phyloP scores from a whole-genome alignment of 2,113 vertebrate species.

The Apteryx mantelli region DNA sequence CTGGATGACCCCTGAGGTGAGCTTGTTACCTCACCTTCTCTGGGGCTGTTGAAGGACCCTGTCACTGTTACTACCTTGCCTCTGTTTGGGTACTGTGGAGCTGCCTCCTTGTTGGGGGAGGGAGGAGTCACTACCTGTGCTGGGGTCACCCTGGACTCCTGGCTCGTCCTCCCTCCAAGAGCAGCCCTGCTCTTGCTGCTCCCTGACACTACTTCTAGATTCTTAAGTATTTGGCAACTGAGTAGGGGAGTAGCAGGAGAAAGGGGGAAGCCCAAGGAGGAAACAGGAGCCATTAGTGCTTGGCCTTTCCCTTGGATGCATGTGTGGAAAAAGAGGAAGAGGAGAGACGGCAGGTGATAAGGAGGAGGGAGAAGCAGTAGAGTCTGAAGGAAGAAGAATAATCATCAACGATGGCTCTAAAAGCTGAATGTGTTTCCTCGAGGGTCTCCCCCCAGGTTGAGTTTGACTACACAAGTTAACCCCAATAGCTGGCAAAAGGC shows the following conservation, averaged over 20 bases:
- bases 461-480: neutral
- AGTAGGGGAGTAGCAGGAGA: neutral
- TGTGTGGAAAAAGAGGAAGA: neutral
- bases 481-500: neutral
- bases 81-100: neutral
- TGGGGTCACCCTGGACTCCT: neutral
- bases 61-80: neutral
- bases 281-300: neutral
- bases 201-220: neutral
- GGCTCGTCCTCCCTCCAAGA: neutral
- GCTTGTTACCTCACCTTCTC: neutral
- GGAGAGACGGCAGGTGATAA: neutral
- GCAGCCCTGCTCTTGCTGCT: neutral
- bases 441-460: neutral
- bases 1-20: fast-evolving
- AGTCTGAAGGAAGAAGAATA: neutral
- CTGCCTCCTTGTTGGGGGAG: neutral
- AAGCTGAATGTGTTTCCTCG: neutral
- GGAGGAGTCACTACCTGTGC: too few species aligned
- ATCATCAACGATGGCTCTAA: neutral
- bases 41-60: neutral
- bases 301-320: neutral
- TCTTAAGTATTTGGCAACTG: neutral
- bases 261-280: neutral
- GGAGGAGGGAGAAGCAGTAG: neutral